Percentiles rank a stretch among this genome's conserved stretches.
Evolutionary conservation across 2,888 invertebrate genomes (phyloP).

Genomic region (Zeuzera pyrina): DNA sequence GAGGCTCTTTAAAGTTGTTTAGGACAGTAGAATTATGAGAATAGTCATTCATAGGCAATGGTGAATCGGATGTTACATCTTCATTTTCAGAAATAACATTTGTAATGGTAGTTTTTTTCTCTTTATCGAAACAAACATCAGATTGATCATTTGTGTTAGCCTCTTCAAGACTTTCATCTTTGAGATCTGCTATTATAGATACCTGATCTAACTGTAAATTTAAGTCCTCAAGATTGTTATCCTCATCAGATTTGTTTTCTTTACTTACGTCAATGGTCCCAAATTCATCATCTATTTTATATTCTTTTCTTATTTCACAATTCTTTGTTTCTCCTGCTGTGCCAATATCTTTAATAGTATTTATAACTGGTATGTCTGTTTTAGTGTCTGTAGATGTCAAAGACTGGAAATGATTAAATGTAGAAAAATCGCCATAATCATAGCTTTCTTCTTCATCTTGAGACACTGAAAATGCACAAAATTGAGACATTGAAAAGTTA

Average conservation of each 20-base stretch:
- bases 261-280: slow-evolving; percentile 11
- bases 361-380: slow-evolving; percentile 15
- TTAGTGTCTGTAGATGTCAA: slow-evolving; percentile 16
- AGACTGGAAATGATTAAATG: slow-evolving; percentile 35
- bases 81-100: no score
- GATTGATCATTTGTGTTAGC: background rate
- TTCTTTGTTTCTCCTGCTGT: slow-evolving; percentile 13
- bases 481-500: no score
- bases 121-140: slow-evolving; percentile 6
- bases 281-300: slow-evolving; percentile 10
- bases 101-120: slow-evolving; percentile 7
- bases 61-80: no score
- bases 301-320: slow-evolving; percentile 15
- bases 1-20: no score
- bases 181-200: slow-evolving; percentile 12
- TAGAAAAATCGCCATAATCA: slow-evolving; percentile 45
- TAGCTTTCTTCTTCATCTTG: slow-evolving; percentile 58
- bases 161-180: background rate
- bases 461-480: slow-evolving; percentile 48
- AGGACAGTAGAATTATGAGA: no score
- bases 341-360: slow-evolving; percentile 13
- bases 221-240: slow-evolving; percentile 46
- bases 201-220: slow-evolving; percentile 41
- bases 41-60: no score
- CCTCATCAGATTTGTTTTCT: slow-evolving; percentile 18